Conservation (phyloP, 2,797 vertebrate genomes). For the Uromys caudimaculatus region DNA sequence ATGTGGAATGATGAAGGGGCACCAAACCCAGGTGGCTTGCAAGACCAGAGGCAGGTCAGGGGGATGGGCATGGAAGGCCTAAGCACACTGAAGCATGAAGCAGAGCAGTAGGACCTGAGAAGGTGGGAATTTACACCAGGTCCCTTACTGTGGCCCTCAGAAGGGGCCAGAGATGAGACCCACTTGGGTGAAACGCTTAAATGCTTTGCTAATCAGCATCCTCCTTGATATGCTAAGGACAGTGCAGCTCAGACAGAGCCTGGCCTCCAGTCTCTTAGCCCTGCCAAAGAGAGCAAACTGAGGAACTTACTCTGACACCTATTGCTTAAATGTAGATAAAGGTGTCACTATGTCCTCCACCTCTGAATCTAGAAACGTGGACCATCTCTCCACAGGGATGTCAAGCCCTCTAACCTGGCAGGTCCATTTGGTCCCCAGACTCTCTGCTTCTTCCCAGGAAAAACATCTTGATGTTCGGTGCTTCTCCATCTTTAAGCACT, state of each 20-base stretch:
- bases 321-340: background rate
- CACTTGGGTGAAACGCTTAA: background rate
- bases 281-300: background rate
- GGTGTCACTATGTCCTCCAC: background rate
- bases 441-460: background rate
- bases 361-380: background rate
- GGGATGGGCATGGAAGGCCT: background rate
- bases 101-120: background rate
- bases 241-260: background rate
- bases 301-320: background rate
- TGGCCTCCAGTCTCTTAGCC: fast-evolving
- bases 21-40: background rate
- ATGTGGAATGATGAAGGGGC: too few species aligned
- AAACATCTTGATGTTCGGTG: background rate
- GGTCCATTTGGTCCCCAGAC: background rate
- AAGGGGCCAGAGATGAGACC: background rate
- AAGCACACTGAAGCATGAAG: background rate
- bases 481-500: background rate
- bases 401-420: background rate
- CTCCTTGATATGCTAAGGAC: background rate
- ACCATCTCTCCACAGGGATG: background rate
- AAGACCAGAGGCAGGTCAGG: background rate
- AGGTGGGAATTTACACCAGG: background rate
- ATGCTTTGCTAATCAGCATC: background rate
- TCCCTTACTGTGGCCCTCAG: background rate